Evolutionary conservation across 2,797 vertebrate genomes (phyloP).

Genomic region (Coccyzus lansbergi): DNA sequence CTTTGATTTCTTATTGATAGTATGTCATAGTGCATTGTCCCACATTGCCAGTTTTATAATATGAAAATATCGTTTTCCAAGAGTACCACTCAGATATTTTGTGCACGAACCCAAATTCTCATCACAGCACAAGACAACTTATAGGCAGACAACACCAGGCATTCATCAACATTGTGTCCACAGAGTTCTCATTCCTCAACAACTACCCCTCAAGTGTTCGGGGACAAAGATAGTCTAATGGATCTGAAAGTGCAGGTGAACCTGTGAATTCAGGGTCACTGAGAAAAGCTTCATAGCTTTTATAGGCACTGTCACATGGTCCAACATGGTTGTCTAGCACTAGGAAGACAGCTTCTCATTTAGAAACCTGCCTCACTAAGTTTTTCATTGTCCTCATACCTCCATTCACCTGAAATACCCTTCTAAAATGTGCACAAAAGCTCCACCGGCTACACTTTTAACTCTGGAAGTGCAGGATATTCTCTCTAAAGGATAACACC

Average conservation of each 20-base stretch:
- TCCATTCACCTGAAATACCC: slow-evolving; percentile 50
- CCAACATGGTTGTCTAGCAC: background rate
- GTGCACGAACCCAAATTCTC: background rate
- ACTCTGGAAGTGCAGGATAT: background rate
- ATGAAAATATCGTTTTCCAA: background rate
- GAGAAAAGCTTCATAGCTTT: slow-evolving; percentile 14
- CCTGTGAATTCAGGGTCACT: background rate
- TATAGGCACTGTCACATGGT: background rate
- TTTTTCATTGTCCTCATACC: slow-evolving; percentile 30
- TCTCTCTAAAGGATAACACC: background rate
- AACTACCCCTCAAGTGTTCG: background rate
- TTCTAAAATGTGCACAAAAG: background rate
- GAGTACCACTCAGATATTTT: background rate
- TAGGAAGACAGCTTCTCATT: background rate
- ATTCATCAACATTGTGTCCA: background rate
- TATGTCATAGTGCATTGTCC: background rate
- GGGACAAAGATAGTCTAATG: background rate
- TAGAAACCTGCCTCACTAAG: slow-evolving; percentile 24
- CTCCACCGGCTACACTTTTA: background rate
- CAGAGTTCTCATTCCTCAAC: background rate
- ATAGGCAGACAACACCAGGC: background rate
- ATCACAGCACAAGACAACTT: background rate
- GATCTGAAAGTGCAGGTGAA: background rate
- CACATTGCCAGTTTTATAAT: background rate
- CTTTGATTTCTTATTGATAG: background rate